Conservation (phyloP, 2,797 vertebrate species). For the Accipiter badius region DNA sequence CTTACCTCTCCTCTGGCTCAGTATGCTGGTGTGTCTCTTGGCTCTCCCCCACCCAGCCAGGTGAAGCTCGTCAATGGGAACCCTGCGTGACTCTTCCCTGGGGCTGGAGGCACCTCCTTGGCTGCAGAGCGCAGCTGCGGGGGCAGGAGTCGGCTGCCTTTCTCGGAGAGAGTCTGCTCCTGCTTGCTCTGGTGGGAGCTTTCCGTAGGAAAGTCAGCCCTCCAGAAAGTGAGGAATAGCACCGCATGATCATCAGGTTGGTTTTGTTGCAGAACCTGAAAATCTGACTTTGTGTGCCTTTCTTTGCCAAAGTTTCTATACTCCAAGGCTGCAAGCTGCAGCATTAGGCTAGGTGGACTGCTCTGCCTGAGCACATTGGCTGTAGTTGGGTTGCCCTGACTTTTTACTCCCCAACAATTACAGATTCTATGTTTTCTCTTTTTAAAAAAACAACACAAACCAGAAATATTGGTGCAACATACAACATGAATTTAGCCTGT, state of each 20-base stretch:
- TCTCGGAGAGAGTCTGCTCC: neutral
- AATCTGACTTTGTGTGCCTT: neutral
- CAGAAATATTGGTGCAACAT: neutral
- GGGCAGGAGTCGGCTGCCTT: neutral
- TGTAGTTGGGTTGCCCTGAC: neutral
- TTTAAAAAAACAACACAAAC: neutral
- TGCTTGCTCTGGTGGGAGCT: neutral
- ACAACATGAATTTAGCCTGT: neutral
- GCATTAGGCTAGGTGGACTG: neutral
- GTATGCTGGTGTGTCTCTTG: accelerated
- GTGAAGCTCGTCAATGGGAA: neutral
- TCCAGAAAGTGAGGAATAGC: neutral
- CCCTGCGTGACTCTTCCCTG: neutral
- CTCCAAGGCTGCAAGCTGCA: neutral
- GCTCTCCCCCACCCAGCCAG: neutral
- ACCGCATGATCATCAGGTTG: neutral
- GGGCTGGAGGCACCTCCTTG: neutral
- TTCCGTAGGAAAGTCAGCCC: neutral
- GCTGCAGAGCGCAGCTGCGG: no score
- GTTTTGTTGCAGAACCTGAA: neutral
- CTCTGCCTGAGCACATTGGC: neutral
- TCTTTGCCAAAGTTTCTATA: neutral
- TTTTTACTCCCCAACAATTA: neutral
- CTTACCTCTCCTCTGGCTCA: neutral
- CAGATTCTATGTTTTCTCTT: neutral